Conservation (phyloP, 2,888 invertebrate genomes). For the Dasypogon diadema region DNA sequence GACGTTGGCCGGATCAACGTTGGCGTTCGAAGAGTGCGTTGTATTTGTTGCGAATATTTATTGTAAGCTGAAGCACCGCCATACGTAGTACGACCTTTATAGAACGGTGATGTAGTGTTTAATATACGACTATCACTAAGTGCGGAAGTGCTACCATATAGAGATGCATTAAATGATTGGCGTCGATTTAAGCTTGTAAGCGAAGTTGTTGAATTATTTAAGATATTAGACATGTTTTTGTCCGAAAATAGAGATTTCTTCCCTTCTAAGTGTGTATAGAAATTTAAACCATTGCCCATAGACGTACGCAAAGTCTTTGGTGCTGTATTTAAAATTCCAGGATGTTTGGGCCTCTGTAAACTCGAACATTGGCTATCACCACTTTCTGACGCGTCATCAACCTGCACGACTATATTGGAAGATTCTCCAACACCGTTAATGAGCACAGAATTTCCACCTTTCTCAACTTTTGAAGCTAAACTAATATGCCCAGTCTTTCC, state of each 20-base stretch:
- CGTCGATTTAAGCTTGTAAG: slow-evolving; percentile 65
- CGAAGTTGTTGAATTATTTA: slow-evolving; percentile 67
- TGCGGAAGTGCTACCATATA: slow-evolving; percentile 68
- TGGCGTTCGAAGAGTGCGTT: slow-evolving; percentile 60
- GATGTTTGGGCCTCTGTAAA: slow-evolving; percentile 56
- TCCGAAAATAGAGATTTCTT: slow-evolving; percentile 66
- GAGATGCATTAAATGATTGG: slow-evolving; percentile 65
- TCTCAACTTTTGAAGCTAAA: neutral
- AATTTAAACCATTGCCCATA: slow-evolving; percentile 63
- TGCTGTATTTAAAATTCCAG: slow-evolving; percentile 54
- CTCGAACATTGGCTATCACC: slow-evolving; percentile 59
- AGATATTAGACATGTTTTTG: slow-evolving; percentile 59
- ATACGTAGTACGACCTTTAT: slow-evolving; percentile 79
- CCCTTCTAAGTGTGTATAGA: slow-evolving; percentile 66
- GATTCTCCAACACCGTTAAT: slow-evolving; percentile 51
- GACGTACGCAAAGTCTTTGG: slow-evolving; percentile 57
- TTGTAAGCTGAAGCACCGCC: slow-evolving; percentile 79
- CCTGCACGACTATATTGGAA: slow-evolving; percentile 29
- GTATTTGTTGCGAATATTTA: slow-evolving; percentile 64
- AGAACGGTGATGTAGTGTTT: slow-evolving; percentile 76
- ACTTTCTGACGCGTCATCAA: slow-evolving; percentile 62
- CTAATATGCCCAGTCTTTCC: slow-evolving; percentile 52
- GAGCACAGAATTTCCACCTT: neutral
- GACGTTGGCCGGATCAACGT: slow-evolving; percentile 63
- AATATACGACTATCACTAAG: slow-evolving; percentile 66